Conservation (phyloP, 2,113 vertebrate genomes). For the Speoplatyrhinus poulsoni region DNA sequence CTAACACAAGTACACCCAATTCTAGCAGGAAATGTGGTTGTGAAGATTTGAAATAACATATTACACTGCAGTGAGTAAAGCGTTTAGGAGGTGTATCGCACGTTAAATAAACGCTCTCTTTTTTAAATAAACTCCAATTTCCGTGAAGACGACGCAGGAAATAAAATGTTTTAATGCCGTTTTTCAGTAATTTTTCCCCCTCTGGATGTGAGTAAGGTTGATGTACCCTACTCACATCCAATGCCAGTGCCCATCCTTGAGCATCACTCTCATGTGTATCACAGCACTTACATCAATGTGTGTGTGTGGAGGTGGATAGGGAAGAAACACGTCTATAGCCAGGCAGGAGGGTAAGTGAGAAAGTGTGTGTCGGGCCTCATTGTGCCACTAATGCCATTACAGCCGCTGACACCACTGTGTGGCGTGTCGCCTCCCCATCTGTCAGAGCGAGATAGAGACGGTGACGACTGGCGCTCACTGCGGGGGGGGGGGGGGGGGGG, state of each 20-base stretch:
- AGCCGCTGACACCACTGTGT: constrained; percentile 72
- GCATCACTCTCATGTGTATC: constrained; percentile 32
- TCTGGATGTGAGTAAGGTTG: constrained; percentile 45
- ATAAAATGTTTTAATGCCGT: constrained; percentile 53
- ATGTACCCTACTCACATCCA: constrained; percentile 17
- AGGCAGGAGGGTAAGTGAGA: constrained; percentile 49
- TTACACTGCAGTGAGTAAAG: constrained; percentile 77
- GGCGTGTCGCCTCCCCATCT: constrained; percentile 67
- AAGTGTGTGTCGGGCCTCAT: constrained; percentile 69
- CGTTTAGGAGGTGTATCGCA: constrained; percentile 78
- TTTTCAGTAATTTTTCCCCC: constrained; percentile 58
- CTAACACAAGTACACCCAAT: constrained; percentile 64
- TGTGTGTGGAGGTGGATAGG: constrained; percentile 31
- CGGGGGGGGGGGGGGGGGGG: no score
- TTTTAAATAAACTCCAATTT: constrained; percentile 80
- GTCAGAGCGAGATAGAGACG: constrained; percentile 72
- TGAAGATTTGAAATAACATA: constrained; percentile 79
- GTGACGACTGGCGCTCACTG: constrained; percentile 75
- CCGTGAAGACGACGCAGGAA: constrained; percentile 63
- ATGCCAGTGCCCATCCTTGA: constrained; percentile 28
- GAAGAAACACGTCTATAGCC: constrained; percentile 54
- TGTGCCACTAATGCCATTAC: constrained; percentile 80
- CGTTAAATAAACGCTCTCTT: constrained; percentile 76
- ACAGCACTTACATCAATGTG: constrained; percentile 15
- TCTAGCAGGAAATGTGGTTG: constrained; percentile 76